A percentile compares a stretch with the other conserved stretches of the same genome.
These are phyloP conservation scores for Athripsodes cinereus DNA, from an alignment of 2,888 invertebrate species.

Conservation along the genomic window DNA sequence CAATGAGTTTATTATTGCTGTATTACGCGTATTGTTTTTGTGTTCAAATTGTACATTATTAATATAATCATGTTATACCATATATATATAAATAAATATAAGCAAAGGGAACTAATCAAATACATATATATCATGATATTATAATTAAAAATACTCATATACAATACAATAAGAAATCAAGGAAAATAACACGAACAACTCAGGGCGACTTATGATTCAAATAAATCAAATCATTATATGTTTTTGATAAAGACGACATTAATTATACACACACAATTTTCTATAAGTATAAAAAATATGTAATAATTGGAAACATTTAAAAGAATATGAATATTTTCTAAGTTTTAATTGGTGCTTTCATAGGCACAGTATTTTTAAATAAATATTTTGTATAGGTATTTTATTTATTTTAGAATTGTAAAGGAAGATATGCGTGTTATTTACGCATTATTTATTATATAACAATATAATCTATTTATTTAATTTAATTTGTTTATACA, in stretches of 20 bases:
- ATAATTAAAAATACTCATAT: too few relatives aligned
- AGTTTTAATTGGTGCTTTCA: conserved; percentile 24
- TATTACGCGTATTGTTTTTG: background rate
- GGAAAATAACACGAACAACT: too few relatives aligned
- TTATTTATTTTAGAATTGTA: conserved; percentile 21
- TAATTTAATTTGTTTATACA: too few relatives aligned
- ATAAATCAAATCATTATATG: too few relatives aligned
- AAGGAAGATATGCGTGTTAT: conserved; percentile 20
- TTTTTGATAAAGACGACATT: background rate
- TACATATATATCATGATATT: too few relatives aligned
- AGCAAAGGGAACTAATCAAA: too few relatives aligned
- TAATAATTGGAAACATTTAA: conserved; percentile 2
- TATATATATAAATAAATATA: too few relatives aligned
- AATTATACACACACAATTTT: background rate
- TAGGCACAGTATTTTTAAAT: conserved; percentile 25
- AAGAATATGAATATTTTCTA: conserved; percentile 8
- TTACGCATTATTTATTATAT: background rate
- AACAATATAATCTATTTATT: background rate
- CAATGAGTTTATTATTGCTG: background rate
- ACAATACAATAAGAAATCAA: too few relatives aligned
- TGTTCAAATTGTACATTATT: background rate
- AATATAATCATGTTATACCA: too few relatives aligned
- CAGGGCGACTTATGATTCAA: background rate
- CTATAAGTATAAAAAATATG: background rate
- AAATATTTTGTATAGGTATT: conserved; percentile 13